Evolutionary conservation across 2,113 vertebrate genomes (phyloP).

Genomic region (Suncus etruscus): DNA sequence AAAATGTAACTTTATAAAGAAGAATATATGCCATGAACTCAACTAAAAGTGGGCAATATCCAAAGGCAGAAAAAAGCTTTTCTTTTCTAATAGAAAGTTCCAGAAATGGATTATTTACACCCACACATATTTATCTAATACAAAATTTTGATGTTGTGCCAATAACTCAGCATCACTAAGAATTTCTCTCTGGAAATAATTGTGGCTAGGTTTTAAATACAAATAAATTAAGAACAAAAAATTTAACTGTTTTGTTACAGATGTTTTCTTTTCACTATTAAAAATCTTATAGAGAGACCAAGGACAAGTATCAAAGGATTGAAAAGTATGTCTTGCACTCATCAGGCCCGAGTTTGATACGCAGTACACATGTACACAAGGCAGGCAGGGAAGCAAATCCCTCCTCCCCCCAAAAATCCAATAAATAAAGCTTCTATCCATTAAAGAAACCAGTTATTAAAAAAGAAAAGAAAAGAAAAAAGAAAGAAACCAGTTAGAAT

Average conservation of each 20-base stretch:
- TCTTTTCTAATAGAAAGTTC: slow-evolving; percentile 70
- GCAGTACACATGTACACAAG: no score
- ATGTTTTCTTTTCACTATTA: slow-evolving; percentile 69
- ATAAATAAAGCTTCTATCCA: slow-evolving; percentile 55
- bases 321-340: no score
- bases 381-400: no score
- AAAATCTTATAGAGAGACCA: slow-evolving; percentile 47
- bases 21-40: neutral
- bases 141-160: slow-evolving; percentile 70
- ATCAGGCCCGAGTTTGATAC: no score
- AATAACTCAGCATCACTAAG: slow-evolving; percentile 67
- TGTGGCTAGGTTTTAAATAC: slow-evolving; percentile 83
- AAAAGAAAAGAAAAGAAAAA: no score
- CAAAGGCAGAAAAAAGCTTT: slow-evolving; percentile 52
- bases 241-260: slow-evolving; percentile 68
- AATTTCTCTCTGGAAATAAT: slow-evolving; percentile 83
- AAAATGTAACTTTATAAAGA: neutral
- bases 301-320: no score
- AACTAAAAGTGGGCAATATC: slow-evolving; percentile 3
- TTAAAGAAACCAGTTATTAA: slow-evolving; percentile 54
- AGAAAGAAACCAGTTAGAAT: no score
- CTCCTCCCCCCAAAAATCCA: no score
- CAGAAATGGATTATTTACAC: slow-evolving; percentile 65
- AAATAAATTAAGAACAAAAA: slow-evolving; percentile 87
- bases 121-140: slow-evolving; percentile 67